Base-by-base conservation (phyloP, 2,113 vertebrate genomes). In the Dicrurus megarhynchus region DNA sequence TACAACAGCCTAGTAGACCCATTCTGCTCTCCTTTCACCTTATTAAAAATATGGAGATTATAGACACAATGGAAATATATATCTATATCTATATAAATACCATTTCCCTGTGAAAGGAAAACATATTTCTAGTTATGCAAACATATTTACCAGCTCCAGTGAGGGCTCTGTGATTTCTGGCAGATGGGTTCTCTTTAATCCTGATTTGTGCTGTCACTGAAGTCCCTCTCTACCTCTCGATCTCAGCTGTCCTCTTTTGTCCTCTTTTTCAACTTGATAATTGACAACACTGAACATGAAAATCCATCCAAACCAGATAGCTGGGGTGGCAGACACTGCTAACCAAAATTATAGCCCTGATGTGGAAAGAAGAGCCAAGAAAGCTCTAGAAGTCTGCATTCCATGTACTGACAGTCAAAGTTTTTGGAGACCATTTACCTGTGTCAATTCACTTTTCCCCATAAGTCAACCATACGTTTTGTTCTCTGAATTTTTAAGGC, bases 401-500 rank as follows among this genome's bases (percentile, higher is more conserved):
- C 23, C 6, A 2, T 26, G 5, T 71, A 75, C 26, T 64, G 17
- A 8, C 16, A 49, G 37, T 33, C 21, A 61, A 68, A 59, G 10
- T 4, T 26, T 53, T 56, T 10, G 27, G 47, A 30, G 5, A n/a
- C 13, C 18, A 28, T 37, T 61, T 64, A 19, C 15, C 33, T 33
- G 2, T 8, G 5, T 42, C 13, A 2, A 42, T 23, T 28, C 8
- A 5, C 21, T 30, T 52, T 59, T 89, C 11, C 21, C 12, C 7
- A 5, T 11, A 27, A 44, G 4, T 42, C 1, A 0, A 30, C 13
- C n/a, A 26, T 17, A 8, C 0, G 0, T 28, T 78, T 63, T n/a
- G 6, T 11, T 32, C n/a, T 18, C 20, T 20, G 21, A 79, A 60
- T 60, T 84, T 55, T 86, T 49, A 55, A 18, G 33, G 33, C 27